Evolutionary conservation across 2,113 vertebrate species (phyloP).

Genomic region (Myotis lucifugus): DNA sequence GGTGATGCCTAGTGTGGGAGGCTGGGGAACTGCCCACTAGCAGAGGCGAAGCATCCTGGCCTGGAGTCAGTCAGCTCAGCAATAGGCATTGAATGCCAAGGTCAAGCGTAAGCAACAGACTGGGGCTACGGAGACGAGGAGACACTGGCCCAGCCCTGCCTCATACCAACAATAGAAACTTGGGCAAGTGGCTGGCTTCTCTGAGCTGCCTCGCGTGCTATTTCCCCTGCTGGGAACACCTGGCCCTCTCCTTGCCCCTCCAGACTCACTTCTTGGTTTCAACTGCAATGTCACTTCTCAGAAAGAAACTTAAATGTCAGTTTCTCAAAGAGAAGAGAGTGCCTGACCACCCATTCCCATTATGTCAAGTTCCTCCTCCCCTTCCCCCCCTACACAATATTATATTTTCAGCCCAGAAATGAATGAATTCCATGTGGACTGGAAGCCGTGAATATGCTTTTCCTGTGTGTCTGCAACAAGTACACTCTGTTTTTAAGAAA

Average conservation of each 20-base stretch:
- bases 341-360: not conserved
- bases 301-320: not conserved
- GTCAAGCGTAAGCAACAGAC: not conserved
- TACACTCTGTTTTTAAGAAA: constrained; percentile 16
- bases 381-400: rapidly evolving
- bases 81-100: not conserved
- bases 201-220: not conserved
- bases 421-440: constrained; percentile 29
- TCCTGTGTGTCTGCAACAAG: not conserved
- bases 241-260: rapidly evolving
- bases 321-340: not conserved
- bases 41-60: not conserved
- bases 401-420: constrained; percentile 43
- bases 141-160: not conserved
- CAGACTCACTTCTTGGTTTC: not conserved
- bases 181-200: not conserved
- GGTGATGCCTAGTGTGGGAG: not conserved
- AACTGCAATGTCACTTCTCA: not conserved
- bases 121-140: not conserved
- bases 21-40: rapidly evolving
- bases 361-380: not conserved
- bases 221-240: not conserved
- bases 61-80: not conserved
- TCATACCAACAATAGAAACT: not conserved
- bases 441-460: not conserved